phyloP scores from a whole-genome alignment of 2,113 vertebrate genomes.

The Thomomys bottae region DNA sequence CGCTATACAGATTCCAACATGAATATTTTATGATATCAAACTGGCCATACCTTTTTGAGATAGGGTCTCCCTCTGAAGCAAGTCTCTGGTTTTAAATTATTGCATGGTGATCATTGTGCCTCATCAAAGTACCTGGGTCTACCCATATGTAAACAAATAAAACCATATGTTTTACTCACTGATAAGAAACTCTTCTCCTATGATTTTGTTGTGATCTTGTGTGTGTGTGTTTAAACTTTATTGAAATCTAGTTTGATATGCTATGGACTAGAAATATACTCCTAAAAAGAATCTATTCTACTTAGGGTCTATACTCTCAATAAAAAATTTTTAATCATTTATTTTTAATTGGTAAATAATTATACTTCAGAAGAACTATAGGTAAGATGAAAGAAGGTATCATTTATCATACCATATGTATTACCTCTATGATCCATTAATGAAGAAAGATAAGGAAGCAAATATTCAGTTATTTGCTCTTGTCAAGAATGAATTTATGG shows the following conservation, averaged over 20 bases:
- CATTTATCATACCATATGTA: not conserved
- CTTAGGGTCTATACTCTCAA: not conserved
- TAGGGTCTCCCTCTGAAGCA: not conserved
- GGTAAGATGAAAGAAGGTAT: not conserved
- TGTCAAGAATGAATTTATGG: conserved; percentile 10
- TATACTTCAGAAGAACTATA: not conserved
- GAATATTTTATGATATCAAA: not conserved
- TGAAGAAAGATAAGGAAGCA: not conserved
- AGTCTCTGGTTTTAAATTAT: not conserved
- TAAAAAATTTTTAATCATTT: not conserved
- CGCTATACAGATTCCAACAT: not conserved
- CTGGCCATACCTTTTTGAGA: not conserved
- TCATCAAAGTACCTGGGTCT: not conserved
- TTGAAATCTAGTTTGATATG: no score
- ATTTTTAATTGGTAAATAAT: conserved; percentile 10
- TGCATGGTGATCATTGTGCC: not conserved
- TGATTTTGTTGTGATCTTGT: not conserved
- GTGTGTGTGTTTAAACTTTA: no score
- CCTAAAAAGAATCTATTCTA: not conserved
- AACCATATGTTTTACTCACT: not conserved
- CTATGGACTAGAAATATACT: not conserved
- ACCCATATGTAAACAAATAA: not conserved
- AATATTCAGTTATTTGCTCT: not conserved
- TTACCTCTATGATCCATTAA: conserved; percentile 20
- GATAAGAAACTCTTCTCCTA: not conserved